phyloP scores from a whole-genome alignment of 1,140 invertebrate genomes.

The Acromyrmex charruanus region DNA sequence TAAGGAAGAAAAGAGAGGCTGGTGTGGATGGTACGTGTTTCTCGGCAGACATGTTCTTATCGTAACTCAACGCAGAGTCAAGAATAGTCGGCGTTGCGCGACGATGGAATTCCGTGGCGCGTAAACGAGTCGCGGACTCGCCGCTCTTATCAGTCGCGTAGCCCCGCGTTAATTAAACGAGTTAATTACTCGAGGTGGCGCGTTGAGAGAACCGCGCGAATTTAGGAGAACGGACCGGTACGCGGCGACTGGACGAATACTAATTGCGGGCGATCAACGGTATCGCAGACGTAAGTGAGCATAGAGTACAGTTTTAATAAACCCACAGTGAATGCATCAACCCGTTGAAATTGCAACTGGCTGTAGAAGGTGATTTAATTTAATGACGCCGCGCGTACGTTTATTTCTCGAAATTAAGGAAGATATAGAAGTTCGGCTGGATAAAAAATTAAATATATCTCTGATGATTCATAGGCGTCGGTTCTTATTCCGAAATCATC shows the following conservation, averaged over 20 bases:
- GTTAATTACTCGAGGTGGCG: constrained; percentile 70
- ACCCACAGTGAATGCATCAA: background rate
- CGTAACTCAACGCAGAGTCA: constrained; percentile 4
- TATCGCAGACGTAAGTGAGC: constrained; percentile 3
- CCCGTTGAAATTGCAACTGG: background rate
- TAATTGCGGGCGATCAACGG: constrained; percentile 54
- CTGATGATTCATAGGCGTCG: too few relatives aligned
- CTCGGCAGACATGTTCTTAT: constrained; percentile 12
- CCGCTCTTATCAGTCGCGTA: constrained; percentile 23
- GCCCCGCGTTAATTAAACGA: constrained; percentile 71
- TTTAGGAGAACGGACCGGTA: constrained; percentile 41
- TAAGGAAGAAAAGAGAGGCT: background rate
- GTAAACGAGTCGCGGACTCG: constrained; percentile 45
- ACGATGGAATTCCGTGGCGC: constrained; percentile 36
- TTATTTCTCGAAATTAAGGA: constrained; percentile 10
- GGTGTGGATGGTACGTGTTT: constrained; percentile 5
- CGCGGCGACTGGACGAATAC: background rate
- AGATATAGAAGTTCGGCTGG: background rate
- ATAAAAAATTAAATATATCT: background rate
- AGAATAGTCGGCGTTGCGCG: constrained; percentile 1
- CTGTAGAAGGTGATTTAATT: constrained; percentile 14
- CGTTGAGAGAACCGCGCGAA: constrained; percentile 54
- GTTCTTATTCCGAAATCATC: background rate
- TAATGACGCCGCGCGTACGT: background rate
- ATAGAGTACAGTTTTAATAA: constrained; percentile 36